Evolutionary conservation across 2,113 vertebrate genomes (phyloP), one percentile per base, ranked within the genome.

Genomic region (Solea senegalensis): DNA sequence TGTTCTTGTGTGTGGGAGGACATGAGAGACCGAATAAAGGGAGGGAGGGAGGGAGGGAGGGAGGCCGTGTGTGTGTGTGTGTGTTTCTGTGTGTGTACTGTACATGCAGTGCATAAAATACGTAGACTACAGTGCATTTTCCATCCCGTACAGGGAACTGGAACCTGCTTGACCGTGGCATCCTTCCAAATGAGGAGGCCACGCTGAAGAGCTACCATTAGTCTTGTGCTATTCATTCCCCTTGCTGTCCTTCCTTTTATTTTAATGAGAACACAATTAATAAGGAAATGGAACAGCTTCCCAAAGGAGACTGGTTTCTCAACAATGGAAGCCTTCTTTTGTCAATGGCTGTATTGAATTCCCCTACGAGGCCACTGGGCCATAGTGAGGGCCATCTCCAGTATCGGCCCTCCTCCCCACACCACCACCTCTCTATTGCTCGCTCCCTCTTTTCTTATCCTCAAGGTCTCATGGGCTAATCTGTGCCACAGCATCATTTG

Each of bases 311-410:
- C 76, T 8, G 55, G 51, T 61, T 68, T 65, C 59, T 69, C 76
- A 60, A 89, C 85, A 92, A 89, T 85, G 73, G 81, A 83, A 69
- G 76, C 83, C 80, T 90, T 90, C 88, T 90, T 90, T 91, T 90
- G 90, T 92, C 88, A 88, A 84, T 83, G 77, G 87, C 56, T 62
- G 88, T 90, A 91, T 90, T 89, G 91, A 91, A 89, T 92, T 93
- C 82, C 86, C 72, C 67, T 70, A 40, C 84, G 49, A 85, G 90
- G 85, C 84, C 88, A 86, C 70, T 79, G 84, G 77, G 89, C 82
- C 78, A 69, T 76, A 84, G 63, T 79, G 85, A 83, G 86, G 82
- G 88, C 87, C 81, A 83, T 89, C 89, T 89, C 86, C 85, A 85
- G 81, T 90, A 82, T 89, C 88, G 48, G 66, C 68, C 60, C 71